These are phyloP conservation scores for Entomobrya multifasciata DNA, from an alignment of 2,888 invertebrate genomes.

Conservation along the genomic window DNA sequence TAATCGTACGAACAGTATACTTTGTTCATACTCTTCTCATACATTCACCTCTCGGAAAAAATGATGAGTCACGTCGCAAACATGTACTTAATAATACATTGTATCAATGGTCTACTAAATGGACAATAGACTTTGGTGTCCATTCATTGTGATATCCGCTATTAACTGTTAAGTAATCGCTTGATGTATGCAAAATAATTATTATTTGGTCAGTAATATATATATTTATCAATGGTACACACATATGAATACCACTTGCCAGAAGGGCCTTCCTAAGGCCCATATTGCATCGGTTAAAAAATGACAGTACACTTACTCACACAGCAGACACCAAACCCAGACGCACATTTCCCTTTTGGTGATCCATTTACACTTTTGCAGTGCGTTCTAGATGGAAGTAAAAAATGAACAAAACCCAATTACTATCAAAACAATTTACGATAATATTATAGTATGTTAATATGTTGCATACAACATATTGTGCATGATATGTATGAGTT, in stretches of 20 bases:
- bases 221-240: background rate
- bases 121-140: background rate
- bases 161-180: background rate
- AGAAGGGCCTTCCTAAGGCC: background rate
- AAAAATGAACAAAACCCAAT: background rate
- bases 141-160: slow-evolving; percentile 12
- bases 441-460: too few species aligned
- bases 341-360: slow-evolving; percentile 64
- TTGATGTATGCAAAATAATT: slow-evolving; percentile 15
- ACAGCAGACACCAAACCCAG: slow-evolving; percentile 70
- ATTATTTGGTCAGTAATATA: slow-evolving; percentile 23
- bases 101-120: background rate
- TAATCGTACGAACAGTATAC: background rate
- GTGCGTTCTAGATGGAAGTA: slow-evolving; percentile 56
- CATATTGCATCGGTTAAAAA: background rate
- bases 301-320: slow-evolving; percentile 50
- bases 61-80: background rate
- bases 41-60: background rate
- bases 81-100: background rate
- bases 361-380: slow-evolving; percentile 59
- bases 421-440: background rate
- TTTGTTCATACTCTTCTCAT: background rate
- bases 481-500: too few species aligned
- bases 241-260: background rate
- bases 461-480: too few species aligned